Conservation (phyloP, 2,113 vertebrate species). For the Galbula dea region DNA sequence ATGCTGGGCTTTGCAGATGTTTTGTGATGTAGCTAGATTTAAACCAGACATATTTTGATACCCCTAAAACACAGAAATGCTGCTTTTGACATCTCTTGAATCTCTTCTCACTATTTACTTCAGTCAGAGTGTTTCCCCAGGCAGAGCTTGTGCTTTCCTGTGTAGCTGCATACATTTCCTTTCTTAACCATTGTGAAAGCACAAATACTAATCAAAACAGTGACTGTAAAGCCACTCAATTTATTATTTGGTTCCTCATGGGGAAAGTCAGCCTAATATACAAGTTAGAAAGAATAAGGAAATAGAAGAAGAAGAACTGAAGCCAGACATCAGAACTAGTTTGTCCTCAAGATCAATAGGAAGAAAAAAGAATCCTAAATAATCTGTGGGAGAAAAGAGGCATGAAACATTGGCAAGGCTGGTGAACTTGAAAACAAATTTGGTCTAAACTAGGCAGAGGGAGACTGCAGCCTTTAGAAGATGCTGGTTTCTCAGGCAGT, state of each 20-base stretch:
- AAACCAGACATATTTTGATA: not conserved
- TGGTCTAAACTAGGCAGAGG: not conserved
- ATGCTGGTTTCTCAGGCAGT: not conserved
- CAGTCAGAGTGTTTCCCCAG: not conserved
- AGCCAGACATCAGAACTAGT: not conserved
- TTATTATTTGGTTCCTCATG: not conserved
- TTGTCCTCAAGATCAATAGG: not conserved
- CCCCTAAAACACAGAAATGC: not conserved
- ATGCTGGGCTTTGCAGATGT: not conserved
- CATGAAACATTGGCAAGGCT: not conserved
- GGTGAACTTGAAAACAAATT: not conserved
- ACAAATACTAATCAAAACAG: not conserved
- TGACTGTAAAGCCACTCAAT: not conserved
- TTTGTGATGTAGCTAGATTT: not conserved
- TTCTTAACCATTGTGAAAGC: not conserved
- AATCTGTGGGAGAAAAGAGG: not conserved
- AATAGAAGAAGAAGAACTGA: not conserved
- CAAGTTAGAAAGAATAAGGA: not conserved
- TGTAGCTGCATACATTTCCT: not conserved
- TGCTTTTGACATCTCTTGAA: not conserved
- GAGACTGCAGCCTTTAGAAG: not conserved
- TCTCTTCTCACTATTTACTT: not conserved
- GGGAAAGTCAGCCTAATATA: not conserved
- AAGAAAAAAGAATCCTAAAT: not conserved
- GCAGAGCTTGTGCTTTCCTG: not conserved